These are phyloP conservation scores for Pinctada fucata DNA, from an alignment of 2,888 invertebrate species.

Conservation along the genomic window DNA sequence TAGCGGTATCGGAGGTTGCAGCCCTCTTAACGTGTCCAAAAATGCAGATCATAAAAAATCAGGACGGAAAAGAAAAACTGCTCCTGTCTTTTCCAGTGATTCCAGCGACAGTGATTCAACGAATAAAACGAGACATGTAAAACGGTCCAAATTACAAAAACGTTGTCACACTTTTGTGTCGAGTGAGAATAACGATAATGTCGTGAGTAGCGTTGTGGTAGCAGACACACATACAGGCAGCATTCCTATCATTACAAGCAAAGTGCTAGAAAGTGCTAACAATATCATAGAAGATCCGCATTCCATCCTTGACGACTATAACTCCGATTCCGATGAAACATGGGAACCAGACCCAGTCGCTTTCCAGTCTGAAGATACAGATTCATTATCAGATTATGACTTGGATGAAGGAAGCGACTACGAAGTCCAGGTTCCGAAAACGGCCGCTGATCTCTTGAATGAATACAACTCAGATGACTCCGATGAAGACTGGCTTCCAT, in stretches of 20 bases:
- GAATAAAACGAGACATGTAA: constrained; percentile 11
- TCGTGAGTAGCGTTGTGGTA: background rate
- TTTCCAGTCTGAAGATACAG: constrained; percentile 1
- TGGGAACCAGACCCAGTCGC: constrained; percentile 28
- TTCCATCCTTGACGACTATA: background rate
- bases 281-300: too few species aligned
- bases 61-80: background rate
- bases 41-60: background rate
- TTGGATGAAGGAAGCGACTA: constrained; percentile 55
- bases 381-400: constrained; percentile 1
- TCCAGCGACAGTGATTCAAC: constrained; percentile 32
- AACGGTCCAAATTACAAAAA: background rate
- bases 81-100: constrained; percentile 2
- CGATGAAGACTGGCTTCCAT: constrained; percentile 58
- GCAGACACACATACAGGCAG: background rate
- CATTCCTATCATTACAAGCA: background rate
- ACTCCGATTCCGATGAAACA: constrained; percentile 30
- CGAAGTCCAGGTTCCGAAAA: constrained; percentile 57
- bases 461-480: constrained; percentile 55
- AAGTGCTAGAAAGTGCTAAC: background rate
- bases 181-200: background rate
- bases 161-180: background rate
- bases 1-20: constrained; percentile 11
- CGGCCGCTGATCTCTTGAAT: constrained; percentile 52
- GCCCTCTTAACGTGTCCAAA: background rate